These are phyloP conservation scores for Centropus unirufus DNA, from an alignment of 2,113 vertebrate species.

Conservation along the genomic window DNA sequence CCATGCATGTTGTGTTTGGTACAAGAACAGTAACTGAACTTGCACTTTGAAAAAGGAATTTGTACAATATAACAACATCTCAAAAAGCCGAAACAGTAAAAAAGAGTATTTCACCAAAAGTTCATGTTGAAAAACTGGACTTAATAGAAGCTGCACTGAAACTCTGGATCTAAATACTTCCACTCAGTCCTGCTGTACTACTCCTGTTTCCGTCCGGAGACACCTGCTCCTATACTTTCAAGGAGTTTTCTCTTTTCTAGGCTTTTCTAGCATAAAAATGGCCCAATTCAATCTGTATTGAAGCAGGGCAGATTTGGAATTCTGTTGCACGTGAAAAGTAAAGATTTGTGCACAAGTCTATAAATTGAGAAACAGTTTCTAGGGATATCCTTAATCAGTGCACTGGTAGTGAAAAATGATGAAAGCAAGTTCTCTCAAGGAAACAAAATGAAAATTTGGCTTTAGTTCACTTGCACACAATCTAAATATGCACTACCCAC, in stretches of 20 bases:
- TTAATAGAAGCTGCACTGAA: not conserved
- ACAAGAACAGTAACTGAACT: not conserved
- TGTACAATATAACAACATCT: not conserved
- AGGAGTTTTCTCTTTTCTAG: not conserved
- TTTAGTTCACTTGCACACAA: not conserved
- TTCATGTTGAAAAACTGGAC: not conserved
- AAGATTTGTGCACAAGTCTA: not conserved
- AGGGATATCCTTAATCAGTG: not conserved
- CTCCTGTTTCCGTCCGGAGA: not conserved
- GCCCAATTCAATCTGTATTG: not conserved
- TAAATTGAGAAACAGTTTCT: not conserved
- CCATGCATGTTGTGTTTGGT: not conserved
- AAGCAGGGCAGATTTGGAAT: not conserved
- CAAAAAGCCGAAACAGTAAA: not conserved
- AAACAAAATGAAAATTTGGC: not conserved
- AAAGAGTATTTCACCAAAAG: not conserved
- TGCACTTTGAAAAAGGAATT: not conserved
- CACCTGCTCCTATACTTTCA: accelerated
- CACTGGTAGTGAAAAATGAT: not conserved
- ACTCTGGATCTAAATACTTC: not conserved
- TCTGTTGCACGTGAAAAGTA: not conserved
- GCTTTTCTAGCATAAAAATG: not conserved
- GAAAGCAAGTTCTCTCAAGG: not conserved
- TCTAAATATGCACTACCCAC: not conserved
- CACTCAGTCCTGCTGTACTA: not conserved